Evolutionary conservation across 2,797 vertebrate genomes (phyloP).

Genomic region (Propithecus deckenii): DNA sequence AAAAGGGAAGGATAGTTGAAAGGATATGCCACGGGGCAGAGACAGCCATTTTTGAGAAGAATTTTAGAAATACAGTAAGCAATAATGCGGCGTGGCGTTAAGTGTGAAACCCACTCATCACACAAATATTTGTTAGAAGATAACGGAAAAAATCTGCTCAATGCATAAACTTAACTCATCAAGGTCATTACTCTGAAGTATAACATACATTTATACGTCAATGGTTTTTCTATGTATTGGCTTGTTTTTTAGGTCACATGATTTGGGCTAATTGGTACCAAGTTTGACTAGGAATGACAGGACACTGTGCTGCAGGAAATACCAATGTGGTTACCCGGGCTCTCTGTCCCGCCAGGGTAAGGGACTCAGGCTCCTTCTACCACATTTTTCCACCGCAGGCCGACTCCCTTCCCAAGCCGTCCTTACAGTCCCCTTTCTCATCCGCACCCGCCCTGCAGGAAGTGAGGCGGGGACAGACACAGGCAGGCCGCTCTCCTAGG

Average conservation of each 20-base stretch:
- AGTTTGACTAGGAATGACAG: background rate
- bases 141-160: background rate
- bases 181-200: background rate
- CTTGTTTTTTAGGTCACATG: background rate
- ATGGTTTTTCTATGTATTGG: background rate
- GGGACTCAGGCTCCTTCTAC: background rate
- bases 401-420: background rate
- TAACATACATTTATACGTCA: background rate
- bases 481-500: background rate
- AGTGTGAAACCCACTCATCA: background rate
- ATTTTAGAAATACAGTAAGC: background rate
- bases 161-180: background rate
- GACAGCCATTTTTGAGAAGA: background rate
- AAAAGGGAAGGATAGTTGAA: background rate
- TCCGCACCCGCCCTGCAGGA: background rate
- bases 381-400: rapidly evolving
- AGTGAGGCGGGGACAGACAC: background rate
- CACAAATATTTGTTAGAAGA: background rate
- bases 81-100: rapidly evolving
- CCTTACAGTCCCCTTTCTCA: rapidly evolving
- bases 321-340: rapidly evolving
- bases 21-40: background rate
- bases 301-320: background rate
- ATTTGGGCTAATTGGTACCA: background rate
- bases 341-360: rapidly evolving